Evolutionary conservation across 2,113 vertebrate species (phyloP).

Genomic region (Polypterus bichir): DNA sequence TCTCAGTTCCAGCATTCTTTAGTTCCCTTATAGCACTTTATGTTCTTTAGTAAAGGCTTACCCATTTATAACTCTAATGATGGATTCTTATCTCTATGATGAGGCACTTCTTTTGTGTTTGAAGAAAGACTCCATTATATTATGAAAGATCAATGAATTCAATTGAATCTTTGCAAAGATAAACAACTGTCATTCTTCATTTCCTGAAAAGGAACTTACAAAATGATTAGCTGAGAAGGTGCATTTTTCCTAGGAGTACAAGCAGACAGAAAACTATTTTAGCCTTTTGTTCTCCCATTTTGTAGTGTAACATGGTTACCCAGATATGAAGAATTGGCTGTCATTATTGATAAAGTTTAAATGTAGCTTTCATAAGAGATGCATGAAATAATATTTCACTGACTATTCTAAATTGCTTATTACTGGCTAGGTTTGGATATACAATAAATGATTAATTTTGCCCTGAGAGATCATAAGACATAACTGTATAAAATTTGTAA

Average conservation of each 20-base stretch:
- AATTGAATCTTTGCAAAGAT: background rate
- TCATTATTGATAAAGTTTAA: too few species aligned
- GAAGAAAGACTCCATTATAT: background rate
- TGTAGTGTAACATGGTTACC: too few species aligned
- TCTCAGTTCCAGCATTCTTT: too few species aligned
- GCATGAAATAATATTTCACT: too few species aligned
- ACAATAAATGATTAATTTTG: too few species aligned
- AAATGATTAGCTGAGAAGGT: background rate
- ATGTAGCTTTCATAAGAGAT: too few species aligned
- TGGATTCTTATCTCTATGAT: background rate
- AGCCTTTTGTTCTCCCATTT: background rate
- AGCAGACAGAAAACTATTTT: background rate
- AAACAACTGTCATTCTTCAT: background rate
- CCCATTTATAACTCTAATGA: background rate
- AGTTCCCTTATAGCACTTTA: background rate
- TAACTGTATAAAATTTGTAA: too few species aligned
- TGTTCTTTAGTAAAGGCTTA: background rate
- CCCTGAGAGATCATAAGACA: too few species aligned
- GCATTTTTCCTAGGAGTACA: background rate
- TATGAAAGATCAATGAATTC: background rate
- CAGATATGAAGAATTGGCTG: too few species aligned
- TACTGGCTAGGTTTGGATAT: too few species aligned
- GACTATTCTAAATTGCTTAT: too few species aligned
- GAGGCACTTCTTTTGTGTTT: background rate
- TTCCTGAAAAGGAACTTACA: background rate